Percentiles rank a stretch among this genome's conserved stretches.
Evolutionary conservation across 2,888 invertebrate species (phyloP).

Genomic region (Bruchidius siliquastri): DNA sequence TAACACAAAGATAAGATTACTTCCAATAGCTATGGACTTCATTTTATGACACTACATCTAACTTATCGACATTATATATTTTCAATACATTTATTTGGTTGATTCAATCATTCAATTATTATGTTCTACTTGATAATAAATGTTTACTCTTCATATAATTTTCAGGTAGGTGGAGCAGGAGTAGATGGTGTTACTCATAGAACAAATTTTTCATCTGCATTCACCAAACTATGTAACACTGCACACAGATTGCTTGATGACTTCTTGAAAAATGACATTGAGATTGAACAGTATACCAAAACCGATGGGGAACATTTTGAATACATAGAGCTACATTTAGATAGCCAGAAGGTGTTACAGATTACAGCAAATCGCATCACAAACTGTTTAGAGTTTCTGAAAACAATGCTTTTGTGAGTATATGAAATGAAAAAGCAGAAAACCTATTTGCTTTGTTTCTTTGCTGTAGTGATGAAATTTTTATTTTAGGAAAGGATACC

Average conservation of each 20-base stretch:
- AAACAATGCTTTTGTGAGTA: constrained; percentile 24
- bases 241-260: constrained; percentile 23
- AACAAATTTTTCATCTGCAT: constrained; percentile 22
- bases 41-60: too few species aligned
- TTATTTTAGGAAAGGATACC: constrained; percentile 23
- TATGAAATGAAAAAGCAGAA: too few species aligned
- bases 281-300: constrained; percentile 19
- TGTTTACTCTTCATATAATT: too few species aligned
- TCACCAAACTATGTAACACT: constrained; percentile 26
- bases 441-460: too few species aligned
- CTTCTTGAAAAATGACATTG: constrained; percentile 24
- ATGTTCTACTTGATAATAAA: too few species aligned
- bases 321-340: constrained; percentile 17
- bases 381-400: constrained; percentile 24
- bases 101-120: too few species aligned
- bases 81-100: too few species aligned
- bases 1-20: too few species aligned
- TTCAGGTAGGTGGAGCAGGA: constrained; percentile 27
- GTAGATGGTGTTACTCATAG: constrained; percentile 25
- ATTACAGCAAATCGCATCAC: constrained; percentile 19
- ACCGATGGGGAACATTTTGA: constrained; percentile 17
- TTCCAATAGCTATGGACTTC: too few species aligned
- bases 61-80: too few species aligned
- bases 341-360: constrained; percentile 13
- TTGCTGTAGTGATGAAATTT: constrained; percentile 1